Evolutionary conservation across 1,140 invertebrate genomes (phyloP).

Genomic region (Schlechtendalia chinensis): DNA sequence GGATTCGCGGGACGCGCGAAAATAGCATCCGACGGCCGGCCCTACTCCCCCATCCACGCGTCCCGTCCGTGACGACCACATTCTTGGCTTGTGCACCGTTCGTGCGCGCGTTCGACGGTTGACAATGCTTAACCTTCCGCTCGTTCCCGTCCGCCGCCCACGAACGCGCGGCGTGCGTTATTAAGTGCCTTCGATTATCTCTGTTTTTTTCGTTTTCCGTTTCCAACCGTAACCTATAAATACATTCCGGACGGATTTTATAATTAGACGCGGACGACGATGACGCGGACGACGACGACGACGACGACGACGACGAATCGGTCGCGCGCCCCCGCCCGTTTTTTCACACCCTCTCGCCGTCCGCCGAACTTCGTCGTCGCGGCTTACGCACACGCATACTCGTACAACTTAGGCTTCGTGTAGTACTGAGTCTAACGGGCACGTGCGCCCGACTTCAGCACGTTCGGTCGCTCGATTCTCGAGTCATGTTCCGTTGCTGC

Average conservation of each 20-base stretch:
- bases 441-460: too few species aligned
- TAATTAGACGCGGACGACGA: slow-evolving; percentile 35
- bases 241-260: slow-evolving; percentile 5
- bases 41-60: too few species aligned
- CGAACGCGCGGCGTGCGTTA: not conserved
- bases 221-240: too few species aligned
- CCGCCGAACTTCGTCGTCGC: too few species aligned
- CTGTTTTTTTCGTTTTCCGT: not conserved
- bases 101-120: too few species aligned
- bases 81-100: not conserved
- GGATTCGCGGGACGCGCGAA: not conserved
- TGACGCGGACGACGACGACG: not conserved
- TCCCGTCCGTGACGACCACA: not conserved
- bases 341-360: not conserved
- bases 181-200: slow-evolving; percentile 22
- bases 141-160: not conserved
- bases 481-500: too few species aligned
- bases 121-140: not conserved
- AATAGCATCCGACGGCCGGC: not conserved
- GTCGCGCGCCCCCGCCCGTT: not conserved
- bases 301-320: not conserved
- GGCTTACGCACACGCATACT: too few species aligned
- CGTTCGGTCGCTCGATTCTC: too few species aligned
- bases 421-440: too few species aligned
- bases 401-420: too few species aligned